Percentiles rank a stretch among this genome's conserved stretches.
Conservation (phyloP, 2,888 invertebrate genomes). For the Ernsta delagoae region DNA sequence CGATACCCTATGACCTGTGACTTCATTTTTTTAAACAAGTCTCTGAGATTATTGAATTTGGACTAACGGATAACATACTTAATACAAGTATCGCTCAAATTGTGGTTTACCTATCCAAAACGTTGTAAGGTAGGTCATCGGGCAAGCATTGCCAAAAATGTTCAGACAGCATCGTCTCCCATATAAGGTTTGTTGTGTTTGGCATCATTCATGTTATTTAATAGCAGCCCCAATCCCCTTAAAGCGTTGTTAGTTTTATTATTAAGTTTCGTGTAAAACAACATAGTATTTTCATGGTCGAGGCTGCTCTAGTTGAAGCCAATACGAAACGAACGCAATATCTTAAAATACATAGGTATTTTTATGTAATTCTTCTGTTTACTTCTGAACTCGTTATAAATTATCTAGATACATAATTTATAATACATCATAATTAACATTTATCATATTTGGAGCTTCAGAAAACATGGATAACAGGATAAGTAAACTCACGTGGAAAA, state of each 20-base stretch:
- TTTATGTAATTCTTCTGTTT: no score
- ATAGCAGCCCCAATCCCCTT: constrained; percentile 25
- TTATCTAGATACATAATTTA: no score
- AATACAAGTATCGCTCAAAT: not conserved
- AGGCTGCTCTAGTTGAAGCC: not conserved
- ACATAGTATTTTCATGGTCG: not conserved
- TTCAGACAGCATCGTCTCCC: constrained; percentile 18
- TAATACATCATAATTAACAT: no score
- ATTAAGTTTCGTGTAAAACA: constrained; percentile 18
- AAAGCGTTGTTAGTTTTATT: not conserved
- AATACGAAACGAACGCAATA: not conserved
- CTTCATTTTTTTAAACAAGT: not conserved
- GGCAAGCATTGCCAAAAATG: constrained; percentile 55
- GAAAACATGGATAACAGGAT: no score
- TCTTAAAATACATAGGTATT: no score
- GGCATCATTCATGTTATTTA: constrained; percentile 33
- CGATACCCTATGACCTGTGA: not conserved
- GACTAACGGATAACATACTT: not conserved
- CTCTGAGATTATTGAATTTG: not conserved
- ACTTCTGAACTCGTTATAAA: no score
- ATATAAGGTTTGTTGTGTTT: constrained; percentile 33
- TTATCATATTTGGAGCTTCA: no score
- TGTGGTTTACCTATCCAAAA: constrained; percentile 49
- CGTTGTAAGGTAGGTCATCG: constrained; percentile 64
- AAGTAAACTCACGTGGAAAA: no score